Base-by-base conservation (phyloP, 2,888 invertebrate species). In the Synergus umbraculus region DNA sequence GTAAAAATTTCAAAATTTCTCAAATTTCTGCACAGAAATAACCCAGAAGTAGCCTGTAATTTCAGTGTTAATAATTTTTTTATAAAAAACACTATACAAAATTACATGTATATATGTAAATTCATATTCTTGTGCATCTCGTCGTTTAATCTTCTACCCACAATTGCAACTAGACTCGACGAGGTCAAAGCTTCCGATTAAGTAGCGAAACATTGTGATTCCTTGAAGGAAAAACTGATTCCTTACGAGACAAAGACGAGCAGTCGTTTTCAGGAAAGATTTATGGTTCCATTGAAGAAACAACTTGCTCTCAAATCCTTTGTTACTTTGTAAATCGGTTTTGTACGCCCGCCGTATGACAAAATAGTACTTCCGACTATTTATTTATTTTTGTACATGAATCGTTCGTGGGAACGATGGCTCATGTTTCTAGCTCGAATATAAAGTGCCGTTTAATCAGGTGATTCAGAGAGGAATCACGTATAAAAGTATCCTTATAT, bases 391-490 rank as follows among this genome's bases (percentile, higher is more conserved):
- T 77, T 77, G 58, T 77, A 63, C 60, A 76, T 78, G 76, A 82
- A 80, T 67, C 60, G 73, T 78, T 81, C 76, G 76, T 76, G 79
- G 69, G 76, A 79, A 80, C 58, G 76, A 66, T 81, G 67, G 67
- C 76, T 76, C 58, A 77, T 76, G 41, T 29, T 64, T 63, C 54
- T 46, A 54, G 76, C 46, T 66, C 81, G 80, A 80, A 81, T 80
- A 79, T 78, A 81, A 83, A 83, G 78, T 79, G 81, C 49, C 64
- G 66, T 80, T 80, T 85, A 84, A 86, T 85, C 22, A 76, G 76
- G 77, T 78, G 73, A 84, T 86, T 86, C 79, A 83, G 83, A 86
- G 82, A 81, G 79, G 67, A 80, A 81, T 86, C 85, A 87, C 86
- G 87, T 86, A 83, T 82, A 73, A 43, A 41, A 65, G 76, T 77